Base-by-base conservation (phyloP, 2,113 vertebrate species). In the Spermophilus dauricus region DNA sequence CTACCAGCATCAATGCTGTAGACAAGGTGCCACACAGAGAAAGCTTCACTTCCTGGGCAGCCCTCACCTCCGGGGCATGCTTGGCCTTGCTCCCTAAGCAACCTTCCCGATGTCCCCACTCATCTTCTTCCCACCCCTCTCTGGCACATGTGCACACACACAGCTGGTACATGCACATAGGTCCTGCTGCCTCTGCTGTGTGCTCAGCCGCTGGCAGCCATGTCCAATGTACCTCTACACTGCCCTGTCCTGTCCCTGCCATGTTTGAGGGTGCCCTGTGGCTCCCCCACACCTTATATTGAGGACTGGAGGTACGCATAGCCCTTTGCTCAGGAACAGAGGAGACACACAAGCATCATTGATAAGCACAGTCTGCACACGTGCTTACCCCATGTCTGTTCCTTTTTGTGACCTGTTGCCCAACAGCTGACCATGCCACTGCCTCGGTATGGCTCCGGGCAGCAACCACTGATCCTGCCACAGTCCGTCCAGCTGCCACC, bases 401-500 rank as follows among this genome's bases (percentile, higher is more conserved):
- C 18, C 32, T n/a, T 1, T 37, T 45, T 75, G 84, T 98, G 95
- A 98, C 91, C 97, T 97, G 77, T 98, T 81, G 8, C 90, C 98
- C 76, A 87, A 53, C 98, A 99, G 99, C 99, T 99, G 95, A 99
- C 99, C 1, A 99, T 99, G 99, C 99, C 99, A 5, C 98, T 99
- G 92, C 99, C 99, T 61, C 99, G 99, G 73, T 99, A 99, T 0
- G 99, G 99, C 97, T 99, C 99, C 10, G 99, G 99, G 95, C 99
- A 99, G 98, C 99, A 99, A 97, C 99, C 99, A 65, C 99, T 99
- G 98, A 99, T 99, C 96, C 98, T 99, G 30, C 99, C 99, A 4
- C 99, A 99, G 98, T 99, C 99, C 97, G 99, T 99, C 97, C 99
- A 99, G 99, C 99, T 99, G 91, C 99, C 99, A 30, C 99, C 99